These are phyloP conservation scores for Limanda limanda DNA, from an alignment of 2,113 vertebrate species.

Conservation along the genomic window DNA sequence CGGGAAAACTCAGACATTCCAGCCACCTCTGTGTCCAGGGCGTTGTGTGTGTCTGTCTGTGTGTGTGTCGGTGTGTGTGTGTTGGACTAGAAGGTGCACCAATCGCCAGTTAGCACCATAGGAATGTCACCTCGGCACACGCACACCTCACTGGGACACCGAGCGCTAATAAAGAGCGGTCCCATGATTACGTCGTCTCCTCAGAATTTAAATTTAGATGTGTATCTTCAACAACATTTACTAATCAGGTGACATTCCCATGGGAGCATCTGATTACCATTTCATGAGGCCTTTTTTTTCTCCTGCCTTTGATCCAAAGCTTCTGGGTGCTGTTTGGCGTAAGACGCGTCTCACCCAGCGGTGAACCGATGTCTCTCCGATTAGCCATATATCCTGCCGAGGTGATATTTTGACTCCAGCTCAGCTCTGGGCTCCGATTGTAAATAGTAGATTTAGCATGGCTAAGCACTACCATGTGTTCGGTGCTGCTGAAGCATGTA, in stretches of 20 bases:
- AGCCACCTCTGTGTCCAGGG: slow-evolving; percentile 38
- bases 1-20: slow-evolving; percentile 70
- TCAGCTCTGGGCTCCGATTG: slow-evolving; percentile 62
- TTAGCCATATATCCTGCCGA: slow-evolving; percentile 62
- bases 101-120: slow-evolving; percentile 60
- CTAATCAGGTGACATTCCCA: slow-evolving; percentile 31
- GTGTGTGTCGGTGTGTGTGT: slow-evolving; percentile 13
- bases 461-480: slow-evolving; percentile 79
- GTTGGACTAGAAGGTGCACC: slow-evolving; percentile 27
- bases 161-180: slow-evolving; percentile 18
- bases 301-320: slow-evolving; percentile 32
- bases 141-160: slow-evolving; percentile 45
- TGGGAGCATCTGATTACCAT: slow-evolving; percentile 24
- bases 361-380: slow-evolving; percentile 43
- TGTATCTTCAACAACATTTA: slow-evolving; percentile 5
- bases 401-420: slow-evolving; percentile 70
- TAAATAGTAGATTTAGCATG: slow-evolving; percentile 71
- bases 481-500: slow-evolving; percentile 71
- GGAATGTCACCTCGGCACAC: slow-evolving; percentile 69
- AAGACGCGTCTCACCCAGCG: slow-evolving; percentile 27
- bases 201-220: slow-evolving; percentile 18
- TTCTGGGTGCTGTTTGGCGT: slow-evolving; percentile 8
- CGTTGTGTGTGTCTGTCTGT: slow-evolving; percentile 5
- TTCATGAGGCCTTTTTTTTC: slow-evolving; percentile 11
- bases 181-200: slow-evolving; percentile 3